These are phyloP conservation scores for Dendrolimus houi DNA, from an alignment of 2,888 invertebrate genomes.

Conservation along the genomic window DNA sequence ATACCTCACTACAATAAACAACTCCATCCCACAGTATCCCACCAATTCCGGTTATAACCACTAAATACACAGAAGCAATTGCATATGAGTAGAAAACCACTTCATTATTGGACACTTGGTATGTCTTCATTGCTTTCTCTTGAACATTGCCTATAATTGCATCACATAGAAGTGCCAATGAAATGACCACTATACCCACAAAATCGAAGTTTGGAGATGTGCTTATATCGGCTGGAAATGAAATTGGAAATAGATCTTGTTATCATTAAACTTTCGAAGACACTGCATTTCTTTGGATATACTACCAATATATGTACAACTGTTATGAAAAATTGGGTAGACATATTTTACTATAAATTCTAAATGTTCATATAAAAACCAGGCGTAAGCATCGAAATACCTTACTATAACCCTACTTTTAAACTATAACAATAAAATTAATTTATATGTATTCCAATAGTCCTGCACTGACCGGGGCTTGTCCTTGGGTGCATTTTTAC, in stretches of 20 bases:
- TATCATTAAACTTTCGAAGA: too few species aligned
- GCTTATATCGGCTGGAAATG: slow-evolving; percentile 81
- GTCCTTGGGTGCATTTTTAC: too few species aligned
- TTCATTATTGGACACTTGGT: slow-evolving; percentile 91
- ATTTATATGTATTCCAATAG: too few species aligned
- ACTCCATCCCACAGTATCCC: slow-evolving; percentile 87
- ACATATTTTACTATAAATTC: too few species aligned
- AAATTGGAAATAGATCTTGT: not conserved
- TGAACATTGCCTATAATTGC: slow-evolving; percentile 98
- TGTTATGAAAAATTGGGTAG: too few species aligned
- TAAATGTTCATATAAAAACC: too few species aligned
- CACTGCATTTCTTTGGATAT: too few species aligned
- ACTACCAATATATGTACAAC: too few species aligned
- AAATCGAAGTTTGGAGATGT: slow-evolving; percentile 84
- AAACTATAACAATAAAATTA: too few species aligned
- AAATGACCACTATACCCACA: slow-evolving; percentile 84
- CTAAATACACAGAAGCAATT: slow-evolving; percentile 89
- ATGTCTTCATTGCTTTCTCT: slow-evolving; percentile 93
- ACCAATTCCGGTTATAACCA: slow-evolving; percentile 81
- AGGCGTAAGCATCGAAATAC: not conserved
- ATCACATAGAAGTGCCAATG: slow-evolving; percentile 92
- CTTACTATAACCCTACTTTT: not conserved
- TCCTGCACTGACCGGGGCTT: too few species aligned
- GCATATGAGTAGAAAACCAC: slow-evolving; percentile 95
- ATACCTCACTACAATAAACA: slow-evolving; percentile 85